Evolutionary conservation across 2,113 vertebrate genomes (phyloP), one percentile per base, ranked within the genome.

Genomic region (Heterocephalus glaber): DNA sequence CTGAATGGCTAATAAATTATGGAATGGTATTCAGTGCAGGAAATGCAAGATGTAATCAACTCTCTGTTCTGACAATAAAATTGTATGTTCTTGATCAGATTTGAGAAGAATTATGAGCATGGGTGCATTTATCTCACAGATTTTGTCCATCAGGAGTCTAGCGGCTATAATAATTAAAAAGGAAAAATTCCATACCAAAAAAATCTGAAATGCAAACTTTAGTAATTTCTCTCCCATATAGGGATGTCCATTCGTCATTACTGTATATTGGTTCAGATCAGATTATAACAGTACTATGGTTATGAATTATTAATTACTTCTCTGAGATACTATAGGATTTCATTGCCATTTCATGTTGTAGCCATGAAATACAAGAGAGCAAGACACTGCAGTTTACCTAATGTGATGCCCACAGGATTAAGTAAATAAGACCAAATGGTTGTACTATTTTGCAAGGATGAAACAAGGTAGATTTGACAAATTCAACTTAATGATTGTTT

Each of bases 21-120:
- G 93, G 82, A 94, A 90, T 47, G 77, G 92, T 90, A 88, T 92
- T 97, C 91, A 35, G 0, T 90, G 89, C 60, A 70, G 82, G 92
- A 96, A 96, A 90, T 74, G 80, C 94, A 93, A 81, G 92, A 84
- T 11, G 28, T 95, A 96, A 96, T 98, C 79, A 97, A 66, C 92
- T 95, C 82, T 95, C 88, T 97, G 88, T 97, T 95, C 85, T 97
- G 97, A 97, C 95, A 93, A 20, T 97, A 97, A 68, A 96, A 84
- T 95, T 98, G 97, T 97, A 87, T 96, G 47, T 83, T 95, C 96
- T 98, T 97, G 91, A 96, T 97, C 96, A 96, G 58, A 68, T 97
- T 7, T 96, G 68, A 96, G 95, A 98, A 97, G 96, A 97, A 96
- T 95, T 95, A 92, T 68, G 86, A 86, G 63, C 87, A 89, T 24